phyloP scores from a whole-genome alignment of 2,113 vertebrate genomes.

The Pseudonaja textilis region DNA sequence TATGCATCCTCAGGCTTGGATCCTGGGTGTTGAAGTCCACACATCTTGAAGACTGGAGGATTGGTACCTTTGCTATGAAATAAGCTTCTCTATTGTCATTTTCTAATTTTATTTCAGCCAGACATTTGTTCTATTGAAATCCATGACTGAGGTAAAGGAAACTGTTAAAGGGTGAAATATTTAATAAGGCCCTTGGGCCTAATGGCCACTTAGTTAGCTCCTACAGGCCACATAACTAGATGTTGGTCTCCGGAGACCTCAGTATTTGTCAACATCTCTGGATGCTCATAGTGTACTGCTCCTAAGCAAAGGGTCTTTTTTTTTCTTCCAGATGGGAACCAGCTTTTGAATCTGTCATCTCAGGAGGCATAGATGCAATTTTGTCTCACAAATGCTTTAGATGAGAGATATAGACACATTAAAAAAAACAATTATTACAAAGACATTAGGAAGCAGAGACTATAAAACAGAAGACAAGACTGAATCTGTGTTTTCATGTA shows the following conservation, averaged over 20 bases:
- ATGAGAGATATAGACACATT: neutral
- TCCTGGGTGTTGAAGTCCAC: neutral
- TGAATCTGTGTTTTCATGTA: neutral
- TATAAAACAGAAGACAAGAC: neutral
- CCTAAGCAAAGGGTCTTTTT: constrained; percentile 10
- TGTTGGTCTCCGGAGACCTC: neutral
- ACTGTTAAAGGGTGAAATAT: neutral
- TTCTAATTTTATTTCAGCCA: neutral
- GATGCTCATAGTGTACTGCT: neutral
- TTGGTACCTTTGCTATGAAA: constrained; percentile 13
- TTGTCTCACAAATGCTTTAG: constrained; percentile 11
- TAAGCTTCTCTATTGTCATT: constrained; percentile 20
- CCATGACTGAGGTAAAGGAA: neutral
- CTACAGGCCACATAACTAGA: constrained; percentile 21
- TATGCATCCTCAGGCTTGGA: neutral
- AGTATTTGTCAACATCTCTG: neutral
- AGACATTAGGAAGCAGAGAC: neutral
- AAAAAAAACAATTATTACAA: neutral
- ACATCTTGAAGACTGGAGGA: neutral
- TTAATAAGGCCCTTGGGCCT: constrained; percentile 20
- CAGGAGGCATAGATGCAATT: constrained; percentile 11
- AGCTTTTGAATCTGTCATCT: neutral
- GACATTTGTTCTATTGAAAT: neutral
- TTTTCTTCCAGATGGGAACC: neutral
- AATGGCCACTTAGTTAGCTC: constrained; percentile 32